A percentile compares a stretch with the other conserved stretches of the same genome.
These are phyloP conservation scores for Dreissena rostriformis DNA, from an alignment of 1,140 invertebrate species.

Conservation along the genomic window DNA sequence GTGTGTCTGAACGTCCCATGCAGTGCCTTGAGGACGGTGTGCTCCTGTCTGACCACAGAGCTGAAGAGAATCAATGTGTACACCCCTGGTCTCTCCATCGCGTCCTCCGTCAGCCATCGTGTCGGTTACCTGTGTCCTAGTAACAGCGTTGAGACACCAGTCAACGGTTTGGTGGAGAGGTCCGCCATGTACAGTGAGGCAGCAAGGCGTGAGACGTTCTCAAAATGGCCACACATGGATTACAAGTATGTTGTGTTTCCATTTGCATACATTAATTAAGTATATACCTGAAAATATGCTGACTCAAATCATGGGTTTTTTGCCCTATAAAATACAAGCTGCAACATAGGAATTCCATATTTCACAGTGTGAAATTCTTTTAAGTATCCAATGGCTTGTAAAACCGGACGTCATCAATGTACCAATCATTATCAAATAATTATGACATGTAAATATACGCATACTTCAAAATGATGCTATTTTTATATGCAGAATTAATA, in stretches of 20 bases:
- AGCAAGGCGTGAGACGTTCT: conserved; percentile 93
- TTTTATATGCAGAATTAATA: no score
- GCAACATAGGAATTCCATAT: no score
- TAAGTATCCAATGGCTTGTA: no score
- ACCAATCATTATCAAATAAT: no score
- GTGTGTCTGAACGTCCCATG: conserved; percentile 91
- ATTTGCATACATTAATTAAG: no score
- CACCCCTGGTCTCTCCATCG: conserved; percentile 92
- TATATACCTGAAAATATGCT: no score
- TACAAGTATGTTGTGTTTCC: conserved; percentile 88
- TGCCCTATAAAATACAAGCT: no score
- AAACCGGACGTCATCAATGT: no score
- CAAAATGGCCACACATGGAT: conserved; percentile 97
- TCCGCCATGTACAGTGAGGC: conserved; percentile 93
- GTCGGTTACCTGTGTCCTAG: conserved; percentile 87
- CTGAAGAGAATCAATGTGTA: conserved; percentile 91
- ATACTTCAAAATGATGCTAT: no score
- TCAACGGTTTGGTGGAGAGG: conserved; percentile 73
- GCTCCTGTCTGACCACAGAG: conserved; percentile 89
- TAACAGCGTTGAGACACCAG: conserved; percentile 59
- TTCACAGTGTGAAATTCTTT: no score
- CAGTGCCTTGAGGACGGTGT: conserved; percentile 89
- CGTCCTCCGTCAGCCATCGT: conserved; percentile 93
- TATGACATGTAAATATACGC: no score
- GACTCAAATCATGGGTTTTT: no score